A percentile compares a stretch with the other conserved stretches of the same genome.
Conservation (phyloP, 2,888 invertebrate genomes). For the Phrixothrix hirtus region DNA sequence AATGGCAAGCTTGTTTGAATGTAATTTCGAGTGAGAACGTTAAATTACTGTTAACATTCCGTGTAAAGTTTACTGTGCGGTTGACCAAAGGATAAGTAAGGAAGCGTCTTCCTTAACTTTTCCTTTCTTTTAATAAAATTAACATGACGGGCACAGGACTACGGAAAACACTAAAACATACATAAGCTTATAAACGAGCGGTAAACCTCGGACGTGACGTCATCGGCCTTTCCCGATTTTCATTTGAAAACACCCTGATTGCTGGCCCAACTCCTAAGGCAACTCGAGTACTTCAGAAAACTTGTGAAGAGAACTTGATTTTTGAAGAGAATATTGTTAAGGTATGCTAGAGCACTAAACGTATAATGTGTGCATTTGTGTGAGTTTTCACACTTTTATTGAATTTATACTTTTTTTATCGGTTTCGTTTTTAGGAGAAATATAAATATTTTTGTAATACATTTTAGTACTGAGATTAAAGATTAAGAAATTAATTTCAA, state of each 20-base stretch:
- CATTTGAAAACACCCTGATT: slow-evolving; percentile 31
- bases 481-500: too few species aligned
- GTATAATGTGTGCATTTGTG: slow-evolving; percentile 21
- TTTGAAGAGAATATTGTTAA: slow-evolving; percentile 24
- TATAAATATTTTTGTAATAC: too few species aligned
- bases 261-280: slow-evolving; percentile 18
- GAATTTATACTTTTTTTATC: too few species aligned
- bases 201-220: slow-evolving; percentile 31
- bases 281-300: slow-evolving; percentile 25
- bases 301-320: slow-evolving; percentile 31
- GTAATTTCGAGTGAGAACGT: background rate
- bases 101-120: too few species aligned
- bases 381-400: slow-evolving; percentile 18
- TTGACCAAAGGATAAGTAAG: background rate
- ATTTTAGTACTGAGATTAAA: too few species aligned
- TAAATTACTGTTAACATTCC: background rate
- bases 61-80: slow-evolving; percentile 1
- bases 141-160: slow-evolving; percentile 14
- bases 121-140: slow-evolving; percentile 6
- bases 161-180: slow-evolving; percentile 16
- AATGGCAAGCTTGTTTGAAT: background rate
- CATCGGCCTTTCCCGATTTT: slow-evolving; percentile 30
- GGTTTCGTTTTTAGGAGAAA: too few species aligned
- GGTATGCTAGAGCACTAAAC: slow-evolving; percentile 18
- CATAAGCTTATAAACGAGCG: slow-evolving; percentile 29